These are phyloP conservation scores for Danaus melanippus DNA, from an alignment of 1,140 invertebrate genomes.

Conservation along the genomic window DNA sequence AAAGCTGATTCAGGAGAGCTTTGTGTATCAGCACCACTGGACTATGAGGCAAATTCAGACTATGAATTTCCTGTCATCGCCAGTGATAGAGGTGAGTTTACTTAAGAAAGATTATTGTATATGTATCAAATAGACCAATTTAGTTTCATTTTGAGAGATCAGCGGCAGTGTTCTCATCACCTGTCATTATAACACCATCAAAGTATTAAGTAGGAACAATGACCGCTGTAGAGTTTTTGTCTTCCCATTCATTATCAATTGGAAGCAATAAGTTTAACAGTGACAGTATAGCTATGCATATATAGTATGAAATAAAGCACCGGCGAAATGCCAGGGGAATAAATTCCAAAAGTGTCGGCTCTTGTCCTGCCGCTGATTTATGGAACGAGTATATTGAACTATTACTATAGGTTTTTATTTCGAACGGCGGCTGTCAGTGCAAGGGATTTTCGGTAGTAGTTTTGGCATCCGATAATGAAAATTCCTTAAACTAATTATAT, in stretches of 20 bases:
- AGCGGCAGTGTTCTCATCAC: no score
- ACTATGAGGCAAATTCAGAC: conserved; percentile 87
- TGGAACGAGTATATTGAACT: conserved; percentile 58
- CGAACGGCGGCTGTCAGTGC: conserved; percentile 21
- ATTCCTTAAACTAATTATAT: no score
- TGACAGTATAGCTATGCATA: conserved; percentile 43
- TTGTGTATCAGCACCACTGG: conserved; percentile 86
- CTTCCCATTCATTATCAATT: conserved; percentile 32
- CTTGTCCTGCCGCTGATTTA: conserved; percentile 59
- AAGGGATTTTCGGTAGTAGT: conserved; percentile 40
- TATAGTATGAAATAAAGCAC: conserved; percentile 44
- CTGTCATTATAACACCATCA: conserved; percentile 1
- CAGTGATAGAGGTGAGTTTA: conserved; percentile 88
- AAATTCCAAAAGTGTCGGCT: conserved; percentile 54
- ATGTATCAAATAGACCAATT: no score
- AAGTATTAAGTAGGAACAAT: conserved; percentile 21
- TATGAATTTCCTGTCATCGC: conserved; percentile 96
- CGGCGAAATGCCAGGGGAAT: conserved; percentile 39
- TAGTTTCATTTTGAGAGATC: no score
- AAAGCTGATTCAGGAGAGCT: conserved; percentile 89
- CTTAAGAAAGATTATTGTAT: conserved; percentile 16
- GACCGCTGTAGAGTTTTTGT: conserved; percentile 18
- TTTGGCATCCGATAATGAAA: conserved; percentile 33
- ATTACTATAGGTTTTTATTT: conserved; percentile 58
- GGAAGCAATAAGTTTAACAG: conserved; percentile 39